Base-by-base conservation (phyloP, 1,140 invertebrate genomes). In the Scaptomyza montana region DNA sequence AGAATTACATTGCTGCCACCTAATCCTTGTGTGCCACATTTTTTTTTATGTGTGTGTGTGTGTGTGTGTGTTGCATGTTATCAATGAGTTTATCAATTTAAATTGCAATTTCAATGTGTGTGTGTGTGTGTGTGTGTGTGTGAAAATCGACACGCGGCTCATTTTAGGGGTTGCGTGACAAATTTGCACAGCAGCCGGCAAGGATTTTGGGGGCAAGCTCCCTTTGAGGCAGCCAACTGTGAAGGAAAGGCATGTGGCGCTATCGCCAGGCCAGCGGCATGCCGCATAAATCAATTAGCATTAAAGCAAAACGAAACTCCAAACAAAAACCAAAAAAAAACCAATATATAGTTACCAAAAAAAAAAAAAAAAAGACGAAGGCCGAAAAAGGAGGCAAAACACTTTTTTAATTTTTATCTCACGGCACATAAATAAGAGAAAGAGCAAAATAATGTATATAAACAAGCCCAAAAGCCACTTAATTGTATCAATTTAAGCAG, bases 401-500 rank as follows among this genome's bases (percentile, higher is more conserved):
- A 84, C 80, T 80, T 78, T 65, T 78, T 55, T 79, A 79, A 82
- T 84, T 84, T 71, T 84, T 82, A 84, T 81, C 74, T 78, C 45
- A 36, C 21, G 59, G 56, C 55, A 66, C 78, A 80, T 77, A 80
- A 80, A 80, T 80, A 80, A 80, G 63, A 16, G 2, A 41, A 13
- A 62, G 74, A 33, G 70, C n/a, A 13, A 65, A 69, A 33, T 64
- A 80, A 84, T 78, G 63, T 68, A 71, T 73, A 85, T 77, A 85
- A 85, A 85, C 73, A 80, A 78, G 65, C 72, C 77, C 74, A 62
- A 80, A 85, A 77, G 81, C 66, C 81, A 86, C 77, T 85, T 85
- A 86, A 85, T 85, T 85, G 77, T 78, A 85, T 80, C 81, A 85
- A 80, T 86, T 85, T 78, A 78, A 75, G 70, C 70, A 80, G 62